Base-by-base conservation (phyloP, 2,888 invertebrate genomes). In the Tethea ocularis region DNA sequence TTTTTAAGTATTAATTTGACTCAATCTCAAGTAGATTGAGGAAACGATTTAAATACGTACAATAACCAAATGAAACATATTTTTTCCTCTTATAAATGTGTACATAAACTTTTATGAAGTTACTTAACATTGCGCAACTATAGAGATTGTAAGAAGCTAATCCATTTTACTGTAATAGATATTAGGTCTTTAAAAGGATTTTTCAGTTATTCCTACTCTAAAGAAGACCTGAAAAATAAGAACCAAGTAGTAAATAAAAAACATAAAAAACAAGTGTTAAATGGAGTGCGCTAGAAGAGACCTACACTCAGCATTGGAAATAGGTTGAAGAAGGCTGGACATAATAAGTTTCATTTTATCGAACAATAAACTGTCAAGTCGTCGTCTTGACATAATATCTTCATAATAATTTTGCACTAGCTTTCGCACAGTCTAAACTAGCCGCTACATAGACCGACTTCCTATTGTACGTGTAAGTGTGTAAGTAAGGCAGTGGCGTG, bases 401-500 rank as follows among this genome's bases (percentile, higher is more conserved):
- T 61, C 72, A 69, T 65, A 66, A 71, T 61, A 70, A 72, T 75
- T 73, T 68, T 72, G 69, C 69, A 68, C 68, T 64, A 77, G 70
- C 74, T 72, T 70, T 71, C 69, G 33, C 33, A 68, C 63, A 72
- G 67, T 61, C 57, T 64, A 68, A 75, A 75, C 73, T 72, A 75
- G 75, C 74, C 78, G 78, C 80, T 83, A n/a, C n/a, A n/a, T n/a
- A 83, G 81, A 82, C 75, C 83, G 71, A 85, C 84, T 89, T 87
- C 86, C 86, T 86, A 87, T 87, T 86, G 88, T 86, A 75, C 71
- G 70, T 88, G 83, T 87, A 87, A 88, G 86, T 88, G 87, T 89
- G 89, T 88, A 90, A 90, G 91, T 91, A 89, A 90, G 91, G 83
- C 91, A 89, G 84, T 84, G 78, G 86, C 82, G 78, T 80, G 72